A percentile compares a stretch with the other conserved stretches of the same genome.
Evolutionary conservation across 2,888 invertebrate genomes (phyloP).

Genomic region (Lasioglossum marginatum): DNA sequence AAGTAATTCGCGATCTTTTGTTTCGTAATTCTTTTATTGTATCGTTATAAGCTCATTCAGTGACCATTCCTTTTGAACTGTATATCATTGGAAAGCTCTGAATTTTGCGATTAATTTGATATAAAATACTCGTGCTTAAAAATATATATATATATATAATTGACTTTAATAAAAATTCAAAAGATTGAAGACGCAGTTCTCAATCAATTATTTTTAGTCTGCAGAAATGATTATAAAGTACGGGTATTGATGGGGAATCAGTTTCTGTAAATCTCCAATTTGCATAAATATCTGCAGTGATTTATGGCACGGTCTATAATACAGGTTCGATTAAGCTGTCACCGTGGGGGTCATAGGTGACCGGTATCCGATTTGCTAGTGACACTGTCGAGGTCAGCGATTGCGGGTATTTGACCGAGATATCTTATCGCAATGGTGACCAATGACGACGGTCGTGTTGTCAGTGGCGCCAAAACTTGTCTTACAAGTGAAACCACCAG

Average conservation of each 20-base stretch:
- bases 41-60: too few species aligned
- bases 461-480: not conserved
- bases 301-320: not conserved
- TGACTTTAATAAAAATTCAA: too few species aligned
- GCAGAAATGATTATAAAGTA: not conserved
- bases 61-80: too few species aligned
- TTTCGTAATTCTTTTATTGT: too few species aligned
- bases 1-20: too few species aligned
- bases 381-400: not conserved
- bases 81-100: too few species aligned
- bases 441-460: not conserved
- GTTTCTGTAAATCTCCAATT: not conserved
- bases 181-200: too few species aligned
- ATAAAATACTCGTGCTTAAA: too few species aligned
- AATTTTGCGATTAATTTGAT: too few species aligned
- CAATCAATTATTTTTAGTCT: too few species aligned
- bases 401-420: slow-evolving; percentile 3
- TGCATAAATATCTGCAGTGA: slow-evolving; percentile 1
- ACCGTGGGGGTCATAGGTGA: slow-evolving; percentile 1
- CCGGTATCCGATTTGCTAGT: not conserved
- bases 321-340: not conserved
- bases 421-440: not conserved
- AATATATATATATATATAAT: too few species aligned
- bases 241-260: too few species aligned
- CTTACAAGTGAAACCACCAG: not conserved